phyloP scores from a whole-genome alignment of 2,797 vertebrate genomes.

The Cuniculus paca region DNA sequence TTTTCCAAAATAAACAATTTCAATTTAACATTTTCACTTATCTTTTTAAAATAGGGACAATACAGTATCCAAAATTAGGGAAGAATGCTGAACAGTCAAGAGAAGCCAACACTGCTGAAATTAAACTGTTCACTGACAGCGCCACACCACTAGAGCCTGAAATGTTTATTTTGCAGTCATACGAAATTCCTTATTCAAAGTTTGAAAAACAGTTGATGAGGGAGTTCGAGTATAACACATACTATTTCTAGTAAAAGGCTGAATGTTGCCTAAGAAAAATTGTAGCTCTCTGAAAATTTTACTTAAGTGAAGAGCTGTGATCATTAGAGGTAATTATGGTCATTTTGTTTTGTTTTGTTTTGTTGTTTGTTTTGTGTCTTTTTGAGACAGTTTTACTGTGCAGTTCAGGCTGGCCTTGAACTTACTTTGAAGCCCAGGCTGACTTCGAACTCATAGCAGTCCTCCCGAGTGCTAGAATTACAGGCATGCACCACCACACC shows the following conservation, averaged over 20 bases:
- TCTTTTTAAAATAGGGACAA: slow-evolving; percentile 10
- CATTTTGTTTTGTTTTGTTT: no score
- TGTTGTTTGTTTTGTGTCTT: no score
- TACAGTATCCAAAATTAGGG: slow-evolving; percentile 3
- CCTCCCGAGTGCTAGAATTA: no score
- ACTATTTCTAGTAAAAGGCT: slow-evolving; percentile 57
- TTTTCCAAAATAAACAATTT: slow-evolving; percentile 30
- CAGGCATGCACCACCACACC: no score
- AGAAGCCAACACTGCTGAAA: slow-evolving; percentile 30
- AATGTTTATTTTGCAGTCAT: slow-evolving; percentile 32
- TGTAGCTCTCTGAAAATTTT: slow-evolving; percentile 46
- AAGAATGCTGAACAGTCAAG: neutral
- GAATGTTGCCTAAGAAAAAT: slow-evolving; percentile 47
- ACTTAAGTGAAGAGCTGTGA: neutral
- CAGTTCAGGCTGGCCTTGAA: no score
- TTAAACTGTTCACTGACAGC: slow-evolving; percentile 16
- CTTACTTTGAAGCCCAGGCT: no score
- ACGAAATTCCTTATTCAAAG: slow-evolving; percentile 60
- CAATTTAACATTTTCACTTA: slow-evolving; percentile 41
- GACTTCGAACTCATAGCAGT: no score
- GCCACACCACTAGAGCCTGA: slow-evolving; percentile 18
- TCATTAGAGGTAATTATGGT: slow-evolving; percentile 1
- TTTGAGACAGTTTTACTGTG: no score
- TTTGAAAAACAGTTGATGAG: slow-evolving; percentile 33
- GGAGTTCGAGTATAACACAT: neutral